These are phyloP conservation scores for Cyprinodon brontotheroides DNA, from an alignment of 2,113 vertebrate species.

Conservation along the genomic window DNA sequence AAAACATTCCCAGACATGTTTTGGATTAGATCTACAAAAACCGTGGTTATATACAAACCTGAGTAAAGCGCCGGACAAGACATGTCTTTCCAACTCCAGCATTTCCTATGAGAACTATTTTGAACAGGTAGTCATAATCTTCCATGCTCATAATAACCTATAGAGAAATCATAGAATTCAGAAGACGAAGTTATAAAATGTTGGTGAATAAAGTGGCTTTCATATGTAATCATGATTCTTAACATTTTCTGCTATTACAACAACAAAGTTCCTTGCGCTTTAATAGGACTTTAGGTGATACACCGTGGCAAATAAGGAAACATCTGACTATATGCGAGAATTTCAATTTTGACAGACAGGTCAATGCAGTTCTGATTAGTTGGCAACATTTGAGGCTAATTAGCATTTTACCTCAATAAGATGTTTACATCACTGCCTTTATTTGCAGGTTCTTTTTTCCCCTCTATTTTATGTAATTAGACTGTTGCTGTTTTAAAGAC, in stretches of 20 bases:
- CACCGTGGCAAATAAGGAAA: neutral
- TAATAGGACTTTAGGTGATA: neutral
- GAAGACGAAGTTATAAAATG: constrained; percentile 2
- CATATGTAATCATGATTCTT: neutral
- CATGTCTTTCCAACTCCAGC: constrained; percentile 99
- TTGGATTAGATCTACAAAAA: neutral
- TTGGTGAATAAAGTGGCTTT: constrained; percentile 7
- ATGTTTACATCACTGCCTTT: too few relatives aligned
- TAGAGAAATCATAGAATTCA: constrained; percentile 14
- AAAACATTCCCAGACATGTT: neutral
- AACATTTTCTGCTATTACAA: neutral
- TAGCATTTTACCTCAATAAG: too few relatives aligned
- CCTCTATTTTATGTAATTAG: too few relatives aligned
- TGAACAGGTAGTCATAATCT: constrained; percentile 99
- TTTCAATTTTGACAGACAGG: too few relatives aligned
- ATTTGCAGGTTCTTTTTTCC: too few relatives aligned
- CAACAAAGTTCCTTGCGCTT: neutral
- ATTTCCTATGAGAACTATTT: constrained; percentile 99
- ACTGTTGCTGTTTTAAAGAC: too few relatives aligned
- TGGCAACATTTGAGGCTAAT: too few relatives aligned
- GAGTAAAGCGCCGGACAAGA: constrained; percentile 97
- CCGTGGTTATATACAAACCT: constrained; percentile 81
- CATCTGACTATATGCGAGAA: too few relatives aligned
- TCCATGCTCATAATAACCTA: constrained; percentile 97
- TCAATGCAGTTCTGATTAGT: too few relatives aligned